Base-by-base conservation (phyloP, 1,140 invertebrate genomes). In the Scaptomyza pallida region DNA sequence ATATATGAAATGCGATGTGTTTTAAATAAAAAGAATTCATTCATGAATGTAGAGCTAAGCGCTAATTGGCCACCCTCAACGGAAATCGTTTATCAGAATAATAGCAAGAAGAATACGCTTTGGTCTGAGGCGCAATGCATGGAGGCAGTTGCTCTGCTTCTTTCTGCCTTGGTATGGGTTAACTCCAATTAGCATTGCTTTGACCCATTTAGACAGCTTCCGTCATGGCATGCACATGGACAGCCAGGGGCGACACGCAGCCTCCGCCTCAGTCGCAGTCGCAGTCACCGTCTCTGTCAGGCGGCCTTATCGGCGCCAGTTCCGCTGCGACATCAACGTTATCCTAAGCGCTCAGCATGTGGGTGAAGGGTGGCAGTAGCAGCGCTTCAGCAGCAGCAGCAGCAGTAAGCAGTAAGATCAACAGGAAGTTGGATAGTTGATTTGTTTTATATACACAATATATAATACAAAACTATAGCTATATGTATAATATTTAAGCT, bases 151-250 rank as follows among this genome's bases (percentile, higher is more conserved):
- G 44, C 37, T 50, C 17, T 60, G 55, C 55, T 15, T 41, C 19
- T 59, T 54, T 44, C 26, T 67, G 78, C 17, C 60, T 55, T 78
- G 67, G 72, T 80, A 69, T 75, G 78, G 77, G 77, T 81, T 75
- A 86, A 80, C 70, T 76, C 81, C 81, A 85, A 81, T 85, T 85
- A 85, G 82, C 82, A 86, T 81, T 68, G 81, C 82, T 76, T 76
- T 85, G 81, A 85, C 81, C 81, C 82, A 85, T 85, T 85, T 75
- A 70, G 63, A 52, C 77, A 74, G 81, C 70, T 81, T 85, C 81
- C 81, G 81, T 85, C 80, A 79, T 60, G 60, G 57, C 37, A 52
- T 65, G 60, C 50, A 57, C 55, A 63, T 65, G 62, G 57, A 51
- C 60, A 71, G 52, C 67, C 77, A 81, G 80, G 75, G 80, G 80